phyloP scores from a whole-genome alignment of 2,113 vertebrate species.

The Psilopogon haemacephalus region DNA sequence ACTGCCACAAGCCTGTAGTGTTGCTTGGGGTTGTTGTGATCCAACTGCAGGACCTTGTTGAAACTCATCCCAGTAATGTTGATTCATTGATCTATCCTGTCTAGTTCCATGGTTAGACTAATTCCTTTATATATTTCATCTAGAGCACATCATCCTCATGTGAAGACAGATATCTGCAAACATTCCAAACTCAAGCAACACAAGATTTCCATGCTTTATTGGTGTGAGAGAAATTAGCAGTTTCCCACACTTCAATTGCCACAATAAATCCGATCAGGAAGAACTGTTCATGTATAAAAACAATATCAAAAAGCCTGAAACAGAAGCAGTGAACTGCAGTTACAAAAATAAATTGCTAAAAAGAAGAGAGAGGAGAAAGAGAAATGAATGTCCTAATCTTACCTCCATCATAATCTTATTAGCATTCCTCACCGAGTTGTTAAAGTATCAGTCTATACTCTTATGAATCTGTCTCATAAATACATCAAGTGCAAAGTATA shows the following conservation, averaged over 20 bases:
- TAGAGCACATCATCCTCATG: background rate
- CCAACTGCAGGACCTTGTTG: no score
- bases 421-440: slow-evolving; percentile 79
- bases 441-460: slow-evolving; percentile 80
- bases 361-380: slow-evolving; percentile 63
- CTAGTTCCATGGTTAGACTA: background rate
- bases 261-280: slow-evolving; percentile 62
- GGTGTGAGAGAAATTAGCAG: slow-evolving; percentile 65
- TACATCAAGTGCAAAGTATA: slow-evolving; percentile 82
- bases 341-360: slow-evolving; percentile 78
- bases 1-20: no score
- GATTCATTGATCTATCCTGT: no score
- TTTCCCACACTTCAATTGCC: slow-evolving; percentile 55
- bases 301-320: slow-evolving; percentile 64
- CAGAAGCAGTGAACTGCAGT: slow-evolving; percentile 60
- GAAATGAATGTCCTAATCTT: slow-evolving; percentile 77
- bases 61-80: no score
- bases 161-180: background rate
- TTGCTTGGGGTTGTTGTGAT: no score
- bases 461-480: slow-evolving; percentile 81
- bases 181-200: slow-evolving; percentile 23
- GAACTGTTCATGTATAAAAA: slow-evolving; percentile 55
- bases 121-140: background rate
- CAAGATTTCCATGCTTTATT: slow-evolving; percentile 35
- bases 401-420: slow-evolving; percentile 83